Evolutionary conservation across 1,140 invertebrate genomes (phyloP).

Genomic region (Drosophila watanabei): DNA sequence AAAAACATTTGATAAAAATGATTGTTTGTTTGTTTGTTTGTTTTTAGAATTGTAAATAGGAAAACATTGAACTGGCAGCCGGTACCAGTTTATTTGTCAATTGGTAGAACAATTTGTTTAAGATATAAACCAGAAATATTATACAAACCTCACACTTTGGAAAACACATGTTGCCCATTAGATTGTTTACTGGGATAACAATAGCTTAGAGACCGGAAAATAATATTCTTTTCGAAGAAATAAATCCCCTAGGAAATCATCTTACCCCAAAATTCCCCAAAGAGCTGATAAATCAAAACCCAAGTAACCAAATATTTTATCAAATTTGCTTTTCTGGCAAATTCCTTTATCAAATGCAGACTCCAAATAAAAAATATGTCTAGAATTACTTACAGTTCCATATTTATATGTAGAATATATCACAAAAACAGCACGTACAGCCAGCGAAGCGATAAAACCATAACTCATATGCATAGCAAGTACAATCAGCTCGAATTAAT

Average conservation of each 20-base stretch:
- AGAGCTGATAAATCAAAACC: background rate
- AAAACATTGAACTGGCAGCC: slow-evolving; percentile 20
- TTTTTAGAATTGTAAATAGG: slow-evolving; percentile 2
- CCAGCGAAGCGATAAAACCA: slow-evolving; percentile 8
- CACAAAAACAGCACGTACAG: slow-evolving; percentile 25
- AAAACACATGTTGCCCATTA: slow-evolving; percentile 10
- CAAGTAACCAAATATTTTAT: background rate
- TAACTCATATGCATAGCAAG: slow-evolving; percentile 9
- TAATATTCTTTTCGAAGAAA: background rate
- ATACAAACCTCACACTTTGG: background rate
- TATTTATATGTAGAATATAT: background rate
- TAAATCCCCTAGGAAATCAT: background rate
- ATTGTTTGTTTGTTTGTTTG: background rate
- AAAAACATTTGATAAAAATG: slow-evolving; percentile 5
- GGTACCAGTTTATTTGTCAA: slow-evolving; percentile 23
- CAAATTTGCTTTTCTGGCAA: background rate
- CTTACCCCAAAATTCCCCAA: too few species aligned
- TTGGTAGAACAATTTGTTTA: slow-evolving; percentile 1
- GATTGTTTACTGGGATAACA: background rate
- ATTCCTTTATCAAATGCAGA: slow-evolving; percentile 7
- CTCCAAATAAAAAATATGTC: slow-evolving; percentile 13
- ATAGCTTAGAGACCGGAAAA: background rate
- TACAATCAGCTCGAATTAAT: slow-evolving; percentile 27
- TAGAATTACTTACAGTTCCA: slow-evolving; percentile 7
- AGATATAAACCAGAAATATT: slow-evolving; percentile 3